Evolutionary conservation across 2,113 vertebrate genomes (phyloP).

Genomic region (Corythornis vintsioides): DNA sequence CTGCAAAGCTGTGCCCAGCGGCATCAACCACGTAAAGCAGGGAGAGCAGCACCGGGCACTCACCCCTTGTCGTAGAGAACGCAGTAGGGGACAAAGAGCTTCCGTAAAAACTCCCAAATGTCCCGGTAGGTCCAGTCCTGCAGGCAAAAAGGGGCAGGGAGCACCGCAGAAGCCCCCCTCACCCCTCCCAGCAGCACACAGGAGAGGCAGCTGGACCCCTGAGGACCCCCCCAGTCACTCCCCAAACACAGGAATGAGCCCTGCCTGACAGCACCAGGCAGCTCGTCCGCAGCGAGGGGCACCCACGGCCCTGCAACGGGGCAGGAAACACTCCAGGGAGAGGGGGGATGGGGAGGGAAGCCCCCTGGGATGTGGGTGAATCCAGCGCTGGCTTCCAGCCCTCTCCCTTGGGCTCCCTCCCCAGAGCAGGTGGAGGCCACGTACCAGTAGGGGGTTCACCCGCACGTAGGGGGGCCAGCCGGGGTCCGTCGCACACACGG

Average conservation of each 20-base stretch:
- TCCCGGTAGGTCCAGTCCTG: slow-evolving; percentile 97
- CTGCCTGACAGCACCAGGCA: not conserved
- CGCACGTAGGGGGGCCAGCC: slow-evolving; percentile 92
- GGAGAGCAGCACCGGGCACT: not conserved
- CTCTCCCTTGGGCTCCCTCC: rapidly evolving
- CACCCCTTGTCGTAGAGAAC: slow-evolving; percentile 96
- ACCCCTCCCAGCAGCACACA: not conserved
- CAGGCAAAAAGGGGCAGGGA: not conserved
- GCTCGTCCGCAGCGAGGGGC: not conserved
- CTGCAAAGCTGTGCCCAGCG: not conserved
- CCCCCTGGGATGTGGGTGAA: rapidly evolving
- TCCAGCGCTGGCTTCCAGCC: not conserved
- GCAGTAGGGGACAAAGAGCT: slow-evolving; percentile 91
- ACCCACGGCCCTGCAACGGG: rapidly evolving
- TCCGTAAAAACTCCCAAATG: slow-evolving; percentile 93
- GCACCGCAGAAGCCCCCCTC: not conserved
- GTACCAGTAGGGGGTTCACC: slow-evolving; percentile 90
- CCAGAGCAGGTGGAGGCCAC: not conserved
- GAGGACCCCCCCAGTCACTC: too few species aligned
- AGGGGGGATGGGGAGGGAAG: not conserved
- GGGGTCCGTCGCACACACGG: slow-evolving; percentile 86
- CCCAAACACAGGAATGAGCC: not conserved
- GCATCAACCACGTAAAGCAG: rapidly evolving
- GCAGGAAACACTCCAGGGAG: not conserved
- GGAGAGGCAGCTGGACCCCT: not conserved